Base-by-base conservation (phyloP, 2,113 vertebrate species). In the Oreocharis arfaki region DNA sequence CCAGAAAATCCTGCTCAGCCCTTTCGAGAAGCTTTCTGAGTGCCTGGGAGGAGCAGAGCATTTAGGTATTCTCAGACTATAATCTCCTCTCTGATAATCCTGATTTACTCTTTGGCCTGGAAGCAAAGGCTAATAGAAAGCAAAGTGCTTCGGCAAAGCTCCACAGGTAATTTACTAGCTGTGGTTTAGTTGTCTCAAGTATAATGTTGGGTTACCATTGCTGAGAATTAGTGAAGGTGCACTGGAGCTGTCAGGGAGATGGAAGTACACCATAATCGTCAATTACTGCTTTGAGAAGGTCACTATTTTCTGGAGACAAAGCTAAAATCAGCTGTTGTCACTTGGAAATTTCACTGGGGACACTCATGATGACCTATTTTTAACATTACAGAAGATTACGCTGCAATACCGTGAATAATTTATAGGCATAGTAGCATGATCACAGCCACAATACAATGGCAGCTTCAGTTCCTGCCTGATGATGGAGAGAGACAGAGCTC, bases 401-500 rank as follows among this genome's bases (percentile, higher is more conserved):
- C 95, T 96, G 96, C 37, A 71, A 84, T 56, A 89, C 73, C 59
- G 74, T 97, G 97, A 98, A 98, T 97, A 97, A 98, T 98, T 98
- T 94, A 98, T 96, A 82, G 90, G 90, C 95, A 84, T 90, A 55
- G 96, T 93, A 93, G 90, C 82, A 68, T 87, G 94, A 97, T 96
- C 96, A 83, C 55, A 50, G 37, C 44, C 68, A 92, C 61, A 93
- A 67, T 63, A 93, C 87, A 80, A 89, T 69, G 75, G 94, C 95
- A 92, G 90, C 92, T 95, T 93, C 16, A n/a, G 87, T 71, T 93
- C 84, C 95, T 85, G 90, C 86, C 92, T 97, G 83, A 94, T 97
- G 94, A 95, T 21, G 84, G 95, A 97, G 68, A 63, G 83, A 96
- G 93, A 90, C 84, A 87, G 94, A 50, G 33, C 90, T 95, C 90